A percentile compares a stretch with the other conserved stretches of the same genome.
These are phyloP conservation scores for Reticulitermes speratus DNA, from an alignment of 1,140 invertebrate species.

Conservation along the genomic window DNA sequence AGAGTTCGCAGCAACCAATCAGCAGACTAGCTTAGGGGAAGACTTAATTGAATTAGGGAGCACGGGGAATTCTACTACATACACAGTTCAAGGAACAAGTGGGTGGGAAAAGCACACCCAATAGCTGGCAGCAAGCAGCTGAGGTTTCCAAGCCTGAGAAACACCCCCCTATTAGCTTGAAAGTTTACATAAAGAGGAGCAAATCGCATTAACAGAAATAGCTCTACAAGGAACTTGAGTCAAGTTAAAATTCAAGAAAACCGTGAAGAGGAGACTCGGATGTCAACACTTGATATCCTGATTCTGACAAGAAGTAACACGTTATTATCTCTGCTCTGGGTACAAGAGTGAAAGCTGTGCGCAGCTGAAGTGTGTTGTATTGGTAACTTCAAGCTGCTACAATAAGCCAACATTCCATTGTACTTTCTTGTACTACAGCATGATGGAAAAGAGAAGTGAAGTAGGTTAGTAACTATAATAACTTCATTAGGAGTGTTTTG, in stretches of 20 bases:
- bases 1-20: neutral
- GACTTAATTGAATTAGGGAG: conserved; percentile 16
- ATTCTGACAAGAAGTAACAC: too few species aligned
- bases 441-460: too few species aligned
- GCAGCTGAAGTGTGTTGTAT: too few species aligned
- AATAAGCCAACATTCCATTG: too few species aligned
- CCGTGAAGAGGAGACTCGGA: neutral
- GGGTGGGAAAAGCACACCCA: neutral
- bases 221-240: neutral
- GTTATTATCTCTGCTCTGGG: too few species aligned
- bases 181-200: neutral
- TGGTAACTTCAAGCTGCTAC: too few species aligned
- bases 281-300: neutral
- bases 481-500: too few species aligned
- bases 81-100: neutral
- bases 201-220: neutral
- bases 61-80: neutral
- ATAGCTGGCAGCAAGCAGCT: neutral
- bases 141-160: neutral
- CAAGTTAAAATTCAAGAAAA: neutral
- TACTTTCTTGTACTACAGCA: too few species aligned
- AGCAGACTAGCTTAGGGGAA: neutral
- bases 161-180: neutral
- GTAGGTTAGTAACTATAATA: too few species aligned
- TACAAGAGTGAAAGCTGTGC: too few species aligned